A percentile compares a stretch with the other conserved stretches of the same genome.
These are phyloP conservation scores for Brachionus koreanus DNA, from an alignment of 1,140 invertebrate genomes.

Conservation along the genomic window DNA sequence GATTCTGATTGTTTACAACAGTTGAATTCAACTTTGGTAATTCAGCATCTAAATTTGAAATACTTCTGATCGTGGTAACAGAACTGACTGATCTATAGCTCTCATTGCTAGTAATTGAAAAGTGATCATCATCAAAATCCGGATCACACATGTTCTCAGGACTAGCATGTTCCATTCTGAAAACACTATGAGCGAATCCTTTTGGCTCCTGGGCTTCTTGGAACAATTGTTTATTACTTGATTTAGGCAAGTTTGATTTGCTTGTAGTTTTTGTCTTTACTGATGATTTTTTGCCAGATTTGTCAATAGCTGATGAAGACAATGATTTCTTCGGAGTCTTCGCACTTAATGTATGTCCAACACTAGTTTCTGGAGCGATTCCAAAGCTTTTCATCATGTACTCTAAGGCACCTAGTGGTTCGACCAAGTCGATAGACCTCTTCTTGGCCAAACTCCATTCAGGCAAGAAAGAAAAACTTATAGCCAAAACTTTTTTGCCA, in stretches of 20 bases:
- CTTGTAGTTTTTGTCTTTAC: background rate
- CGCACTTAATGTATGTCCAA: background rate
- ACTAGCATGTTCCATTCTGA: background rate
- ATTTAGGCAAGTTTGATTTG: background rate
- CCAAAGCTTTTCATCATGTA: background rate
- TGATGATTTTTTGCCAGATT: constrained; percentile 14
- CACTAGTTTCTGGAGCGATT: background rate
- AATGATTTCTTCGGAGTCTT: background rate
- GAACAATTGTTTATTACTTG: constrained; percentile 4
- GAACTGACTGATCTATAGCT: constrained; percentile 20
- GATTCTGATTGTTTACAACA: background rate
- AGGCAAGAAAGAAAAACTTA: background rate
- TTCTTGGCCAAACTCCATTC: constrained; percentile 37
- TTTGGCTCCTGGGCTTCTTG: background rate
- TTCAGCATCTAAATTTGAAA: background rate
- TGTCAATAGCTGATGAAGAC: constrained; percentile 9
- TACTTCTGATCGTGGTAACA: constrained; percentile 3
- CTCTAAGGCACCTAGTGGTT: background rate
- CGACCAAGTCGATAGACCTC: background rate
- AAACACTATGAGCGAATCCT: background rate
- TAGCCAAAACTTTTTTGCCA: background rate
- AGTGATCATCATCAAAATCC: constrained; percentile 7
- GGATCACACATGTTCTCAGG: background rate
- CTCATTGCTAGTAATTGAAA: background rate
- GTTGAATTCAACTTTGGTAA: constrained; percentile 8